phyloP scores from a whole-genome alignment of 2,113 vertebrate genomes.

The Amia ocellicauda region DNA sequence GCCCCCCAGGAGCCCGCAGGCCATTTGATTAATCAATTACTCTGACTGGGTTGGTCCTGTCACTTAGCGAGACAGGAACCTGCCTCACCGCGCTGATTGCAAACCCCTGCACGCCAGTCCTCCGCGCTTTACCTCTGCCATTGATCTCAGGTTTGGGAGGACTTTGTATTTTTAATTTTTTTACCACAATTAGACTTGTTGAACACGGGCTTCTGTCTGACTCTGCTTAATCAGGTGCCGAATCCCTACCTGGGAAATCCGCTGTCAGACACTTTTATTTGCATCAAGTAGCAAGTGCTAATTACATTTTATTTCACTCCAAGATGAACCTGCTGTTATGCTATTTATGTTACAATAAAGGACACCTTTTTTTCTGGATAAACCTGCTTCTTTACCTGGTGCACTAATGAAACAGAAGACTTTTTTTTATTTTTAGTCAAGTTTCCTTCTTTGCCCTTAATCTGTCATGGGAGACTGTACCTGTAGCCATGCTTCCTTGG shows the following conservation, averaged over 20 bases:
- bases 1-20: too few relatives aligned
- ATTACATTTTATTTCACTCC: constrained; percentile 12
- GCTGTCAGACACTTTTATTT: constrained; percentile 2
- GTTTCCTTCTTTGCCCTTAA: too few relatives aligned
- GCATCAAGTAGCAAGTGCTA: constrained; percentile 4
- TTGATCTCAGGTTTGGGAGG: neutral
- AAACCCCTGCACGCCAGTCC: neutral
- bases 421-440: too few relatives aligned
- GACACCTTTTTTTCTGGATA: neutral
- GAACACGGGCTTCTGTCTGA: constrained; percentile 5
- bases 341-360: constrained; percentile 1
- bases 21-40: constrained; percentile 6
- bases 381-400: too few relatives aligned
- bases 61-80: neutral
- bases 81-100: neutral
- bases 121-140: neutral
- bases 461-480: too few relatives aligned
- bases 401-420: too few relatives aligned
- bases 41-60: neutral
- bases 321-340: constrained; percentile 13
- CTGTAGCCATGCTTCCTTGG: too few relatives aligned
- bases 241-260: constrained; percentile 17
- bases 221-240: constrained; percentile 9
- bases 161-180: too few relatives aligned
- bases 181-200: constrained; percentile 1